Evolutionary conservation across 2,113 vertebrate genomes (phyloP).

Genomic region (Kobus ellipsiprymnus): DNA sequence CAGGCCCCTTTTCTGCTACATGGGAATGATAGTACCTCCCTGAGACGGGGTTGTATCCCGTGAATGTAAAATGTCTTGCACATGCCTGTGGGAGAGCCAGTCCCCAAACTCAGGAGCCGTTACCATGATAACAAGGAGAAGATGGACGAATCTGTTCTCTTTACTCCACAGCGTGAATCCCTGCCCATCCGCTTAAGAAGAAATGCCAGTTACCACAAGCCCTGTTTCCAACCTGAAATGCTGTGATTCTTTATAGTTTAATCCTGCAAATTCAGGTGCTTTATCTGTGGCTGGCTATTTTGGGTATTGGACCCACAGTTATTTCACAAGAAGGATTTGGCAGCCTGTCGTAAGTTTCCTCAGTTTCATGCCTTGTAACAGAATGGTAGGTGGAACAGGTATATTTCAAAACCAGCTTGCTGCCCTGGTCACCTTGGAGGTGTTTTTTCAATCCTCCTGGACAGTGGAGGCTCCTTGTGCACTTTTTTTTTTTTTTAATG

Average conservation of each 20-base stretch:
- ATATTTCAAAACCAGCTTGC: not conserved
- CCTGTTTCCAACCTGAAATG: constrained; percentile 26
- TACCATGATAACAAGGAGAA: not conserved
- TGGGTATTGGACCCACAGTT: not conserved
- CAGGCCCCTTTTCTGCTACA: not conserved
- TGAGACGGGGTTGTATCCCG: not conserved
- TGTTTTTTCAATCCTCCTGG: not conserved
- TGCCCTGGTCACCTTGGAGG: not conserved
- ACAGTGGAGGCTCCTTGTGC: not conserved
- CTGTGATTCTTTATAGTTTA: constrained; percentile 31
- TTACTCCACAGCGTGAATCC: not conserved
- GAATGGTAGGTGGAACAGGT: not conserved
- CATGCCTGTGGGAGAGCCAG: not conserved
- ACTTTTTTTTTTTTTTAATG: not conserved
- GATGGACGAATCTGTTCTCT: not conserved
- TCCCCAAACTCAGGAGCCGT: not conserved
- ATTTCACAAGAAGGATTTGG: constrained; percentile 19
- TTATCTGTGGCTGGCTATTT: constrained; percentile 20
- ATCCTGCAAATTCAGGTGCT: constrained; percentile 27
- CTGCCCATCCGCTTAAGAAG: not conserved
- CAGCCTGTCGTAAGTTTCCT: not conserved
- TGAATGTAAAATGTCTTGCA: not conserved
- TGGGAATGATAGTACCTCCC: not conserved
- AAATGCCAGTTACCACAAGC: constrained; percentile 2
- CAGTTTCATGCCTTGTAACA: not conserved